Conservation (phyloP, 1,140 invertebrate genomes). For the Drosophila prosaltans region DNA sequence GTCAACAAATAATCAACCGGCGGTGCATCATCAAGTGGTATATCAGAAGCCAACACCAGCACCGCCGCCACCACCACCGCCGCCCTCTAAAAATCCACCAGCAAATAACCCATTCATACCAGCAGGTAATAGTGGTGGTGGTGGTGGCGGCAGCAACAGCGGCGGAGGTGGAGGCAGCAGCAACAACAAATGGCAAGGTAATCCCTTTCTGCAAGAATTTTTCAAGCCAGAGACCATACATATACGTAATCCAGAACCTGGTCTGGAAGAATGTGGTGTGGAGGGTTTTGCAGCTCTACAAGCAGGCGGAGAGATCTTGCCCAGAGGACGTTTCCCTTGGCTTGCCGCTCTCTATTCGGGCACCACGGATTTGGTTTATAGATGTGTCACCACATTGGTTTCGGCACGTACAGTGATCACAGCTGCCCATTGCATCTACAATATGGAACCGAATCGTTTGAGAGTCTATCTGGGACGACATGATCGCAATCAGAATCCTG, state of each 20-base stretch:
- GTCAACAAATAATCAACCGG: not conserved
- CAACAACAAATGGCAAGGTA: slow-evolving; percentile 2
- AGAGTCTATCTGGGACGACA: slow-evolving; percentile 67
- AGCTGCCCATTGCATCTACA: slow-evolving; percentile 70
- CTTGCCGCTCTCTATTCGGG: slow-evolving; percentile 85
- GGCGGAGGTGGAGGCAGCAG: not conserved
- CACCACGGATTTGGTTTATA: slow-evolving; percentile 40
- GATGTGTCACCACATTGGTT: slow-evolving; percentile 60
- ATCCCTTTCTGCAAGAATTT: slow-evolving; percentile 38
- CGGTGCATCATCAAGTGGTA: not conserved
- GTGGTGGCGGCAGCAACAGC: not conserved
- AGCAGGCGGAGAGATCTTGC: slow-evolving; percentile 85
- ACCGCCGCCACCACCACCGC: not conserved
- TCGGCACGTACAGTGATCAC: slow-evolving; percentile 62
- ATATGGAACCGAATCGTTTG: slow-evolving; percentile 22
- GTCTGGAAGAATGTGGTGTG: slow-evolving; percentile 39
- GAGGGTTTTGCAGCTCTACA: slow-evolving; percentile 52
- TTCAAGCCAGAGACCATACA: not conserved
- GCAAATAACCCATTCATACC: not conserved
- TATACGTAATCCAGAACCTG: not conserved
- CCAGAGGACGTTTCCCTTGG: slow-evolving; percentile 88
- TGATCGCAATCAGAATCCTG: slow-evolving; percentile 55
- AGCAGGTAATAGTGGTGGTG: not conserved
- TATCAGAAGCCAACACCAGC: not conserved
- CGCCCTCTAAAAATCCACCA: not conserved